These are phyloP conservation scores for Gryllus bimaculatus DNA, from an alignment of 1,140 invertebrate species.

Conservation along the genomic window DNA sequence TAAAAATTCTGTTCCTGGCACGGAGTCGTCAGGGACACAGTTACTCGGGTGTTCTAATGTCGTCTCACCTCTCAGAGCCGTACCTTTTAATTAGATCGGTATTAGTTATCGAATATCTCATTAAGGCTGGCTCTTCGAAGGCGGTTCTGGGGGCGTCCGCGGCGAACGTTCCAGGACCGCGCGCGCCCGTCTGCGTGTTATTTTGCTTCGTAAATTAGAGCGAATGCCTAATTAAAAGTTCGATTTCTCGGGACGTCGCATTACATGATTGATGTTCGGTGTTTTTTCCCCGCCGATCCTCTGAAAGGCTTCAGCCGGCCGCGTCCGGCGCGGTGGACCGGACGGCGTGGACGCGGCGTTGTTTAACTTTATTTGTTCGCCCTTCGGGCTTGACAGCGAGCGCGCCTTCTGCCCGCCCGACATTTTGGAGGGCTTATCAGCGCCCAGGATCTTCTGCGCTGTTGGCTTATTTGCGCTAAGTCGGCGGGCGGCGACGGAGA, in stretches of 20 bases:
- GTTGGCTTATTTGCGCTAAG: background rate
- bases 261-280: background rate
- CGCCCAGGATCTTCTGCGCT: too few relatives aligned
- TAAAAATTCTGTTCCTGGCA: background rate
- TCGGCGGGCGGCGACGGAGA: background rate
- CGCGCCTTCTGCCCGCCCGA: background rate
- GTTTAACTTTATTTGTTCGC: background rate
- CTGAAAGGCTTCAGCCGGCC: background rate
- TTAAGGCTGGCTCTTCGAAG: background rate
- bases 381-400: background rate
- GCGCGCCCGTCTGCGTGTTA: background rate
- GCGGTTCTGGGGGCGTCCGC: too few relatives aligned
- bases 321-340: too few relatives aligned
- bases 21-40: too few relatives aligned
- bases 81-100: constrained; percentile 1
- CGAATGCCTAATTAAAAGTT: background rate
- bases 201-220: background rate
- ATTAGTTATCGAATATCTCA: background rate
- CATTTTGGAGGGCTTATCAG: background rate
- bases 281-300: background rate
- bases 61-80: background rate
- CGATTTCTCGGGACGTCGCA: background rate
- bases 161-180: background rate
- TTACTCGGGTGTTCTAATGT: background rate
- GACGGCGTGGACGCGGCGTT: background rate